Base-by-base conservation (phyloP, 2,888 invertebrate genomes). In the Malthinus seriepunctatus region DNA sequence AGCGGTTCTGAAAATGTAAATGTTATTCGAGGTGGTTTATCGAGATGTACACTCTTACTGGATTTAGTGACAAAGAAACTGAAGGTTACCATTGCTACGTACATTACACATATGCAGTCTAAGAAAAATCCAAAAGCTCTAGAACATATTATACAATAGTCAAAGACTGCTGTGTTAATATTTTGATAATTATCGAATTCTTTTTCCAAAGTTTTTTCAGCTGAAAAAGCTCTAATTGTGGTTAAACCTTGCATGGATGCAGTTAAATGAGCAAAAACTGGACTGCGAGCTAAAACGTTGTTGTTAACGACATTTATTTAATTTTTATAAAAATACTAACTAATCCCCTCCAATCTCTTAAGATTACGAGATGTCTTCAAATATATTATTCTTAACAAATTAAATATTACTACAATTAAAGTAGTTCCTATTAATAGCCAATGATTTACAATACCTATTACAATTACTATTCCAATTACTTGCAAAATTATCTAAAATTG, bases 181-280 rank as follows among this genome's bases (percentile, higher is more conserved):
- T 92, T 91, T 76, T 92, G 91, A 70, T 91, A 89, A 65, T 84
- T 84, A 69, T 93, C 93, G 70, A 94, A 93, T 75, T 93, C 92
- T 31, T 84, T 80, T 44, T 87, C 86, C 39, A 97, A 86, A 23
- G 89, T 85, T 49, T 86, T 83, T 73, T 94, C 90, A 0, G 92
- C 93, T 4, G 87, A 86, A 74, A 93, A 95, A 0, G 96, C 93
- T 51, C 97, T 84, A 44, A 98, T 95, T 0, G 96, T 96, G 0
- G 93, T 87, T 62, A 98, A 82, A 0, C 97, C 97, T 75, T 92
- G 90, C 4, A 98, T 81, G 0, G 94, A 88, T 23, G 95, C 91
- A 72, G 89, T 93, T 70, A 97, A 80, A 74, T 97, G 96, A 2
- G 38, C 42, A 47, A 58, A 91, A 2, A 93, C 85, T 0, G 93